Percentiles rank a stretch among this genome's conserved stretches.
Evolutionary conservation across 2,888 invertebrate genomes (phyloP).

Genomic region (Nezara viridula): DNA sequence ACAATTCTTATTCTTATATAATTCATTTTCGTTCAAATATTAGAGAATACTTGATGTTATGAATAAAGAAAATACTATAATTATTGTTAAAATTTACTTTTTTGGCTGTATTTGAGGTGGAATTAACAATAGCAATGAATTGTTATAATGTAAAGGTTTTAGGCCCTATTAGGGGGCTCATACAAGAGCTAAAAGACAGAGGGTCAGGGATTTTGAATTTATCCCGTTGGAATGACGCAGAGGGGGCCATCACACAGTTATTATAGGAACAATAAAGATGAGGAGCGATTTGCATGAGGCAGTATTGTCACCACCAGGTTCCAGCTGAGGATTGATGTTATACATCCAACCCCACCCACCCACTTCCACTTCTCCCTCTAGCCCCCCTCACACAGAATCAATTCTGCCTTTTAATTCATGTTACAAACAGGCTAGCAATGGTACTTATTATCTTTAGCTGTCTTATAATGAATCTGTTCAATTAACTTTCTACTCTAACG

Average conservation of each 20-base stretch:
- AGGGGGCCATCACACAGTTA: conserved; percentile 51
- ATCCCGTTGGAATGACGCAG: background rate
- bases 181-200: background rate
- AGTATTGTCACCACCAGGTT: conserved; percentile 60
- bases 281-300: conserved; percentile 60
- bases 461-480: background rate
- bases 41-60: no score
- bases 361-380: background rate
- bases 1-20: no score
- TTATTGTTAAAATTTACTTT: background rate
- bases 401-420: conserved; percentile 58
- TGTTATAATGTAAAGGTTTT: background rate
- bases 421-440: conserved; percentile 1
- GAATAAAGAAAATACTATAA: background rate
- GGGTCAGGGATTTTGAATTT: background rate
- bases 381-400: conserved; percentile 19
- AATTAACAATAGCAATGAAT: background rate
- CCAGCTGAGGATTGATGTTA: conserved; percentile 60
- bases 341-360: conserved; percentile 55
- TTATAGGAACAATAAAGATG: conserved; percentile 57
- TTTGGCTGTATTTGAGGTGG: background rate
- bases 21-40: no score
- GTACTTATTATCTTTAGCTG: background rate
- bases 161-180: background rate
- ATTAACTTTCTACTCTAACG: background rate